Base-by-base conservation (phyloP, 2,888 invertebrate species). In the Linnaemya tessellans region DNA sequence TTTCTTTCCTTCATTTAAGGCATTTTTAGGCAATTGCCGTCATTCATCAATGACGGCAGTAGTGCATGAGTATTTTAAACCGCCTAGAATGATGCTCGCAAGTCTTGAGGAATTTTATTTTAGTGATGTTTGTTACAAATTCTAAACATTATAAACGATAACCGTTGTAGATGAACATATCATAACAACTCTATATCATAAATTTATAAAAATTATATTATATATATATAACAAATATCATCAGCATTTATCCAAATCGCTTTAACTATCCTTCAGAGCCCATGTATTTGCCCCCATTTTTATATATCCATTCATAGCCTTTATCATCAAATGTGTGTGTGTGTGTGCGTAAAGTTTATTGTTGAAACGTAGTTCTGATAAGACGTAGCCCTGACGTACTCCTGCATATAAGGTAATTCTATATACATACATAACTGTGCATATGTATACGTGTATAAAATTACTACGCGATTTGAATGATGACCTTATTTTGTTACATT, bases 301-400 rank as follows among this genome's bases (percentile, higher is more conserved):
- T 41, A 70, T 15, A 46, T 64, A 54, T 71, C 38, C 64, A 80
- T 74, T 64, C 67, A 84, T 64, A 74, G 68, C 30, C 46, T 74
- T 62, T 35, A 79, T 79, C 77, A 60, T 49, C 65, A 79, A 78
- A 65, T 51, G 9, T 65, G 35, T 56, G 41, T 49, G 38, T 79
- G 43, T 60, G 41, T 64, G 41, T 54, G 64, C 64, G 64, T 79
- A 79, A 79, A 80, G 58, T 80, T 68, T 67, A 79, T 88, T 89
- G 88, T 89, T 89, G 87, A 80, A 80, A 80, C 80, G 80, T 80
- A 80, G 80, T 80, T 80, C 80, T 80, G 80, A 80, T 80, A 80
- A 80, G 80, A 74, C 80, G 80, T 74, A 80, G 80, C 80, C 80
- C 80, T 80, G 80, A 80, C 80, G 80, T 60, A 80, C 80, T 74